Percentiles rank a stretch among this genome's conserved stretches.
Conservation (phyloP, 2,888 invertebrate genomes). For the Monoplex corrugatus region DNA sequence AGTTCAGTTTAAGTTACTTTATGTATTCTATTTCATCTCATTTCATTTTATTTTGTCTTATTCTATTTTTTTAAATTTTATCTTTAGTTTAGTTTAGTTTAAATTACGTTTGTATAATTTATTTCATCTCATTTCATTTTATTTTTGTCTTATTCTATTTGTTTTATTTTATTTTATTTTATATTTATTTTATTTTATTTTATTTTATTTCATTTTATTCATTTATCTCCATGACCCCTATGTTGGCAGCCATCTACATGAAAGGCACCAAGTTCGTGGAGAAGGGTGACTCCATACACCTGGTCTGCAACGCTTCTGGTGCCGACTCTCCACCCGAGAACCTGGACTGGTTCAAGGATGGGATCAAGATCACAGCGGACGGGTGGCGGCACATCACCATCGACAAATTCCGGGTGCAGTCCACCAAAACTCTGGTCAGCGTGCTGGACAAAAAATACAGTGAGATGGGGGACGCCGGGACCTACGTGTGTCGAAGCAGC, state of each 20-base stretch:
- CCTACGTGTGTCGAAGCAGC: conserved; percentile 71
- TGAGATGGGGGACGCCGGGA: conserved; percentile 68
- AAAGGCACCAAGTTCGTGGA: conserved; percentile 72
- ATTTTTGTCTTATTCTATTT: no score
- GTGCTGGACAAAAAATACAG: conserved; percentile 69
- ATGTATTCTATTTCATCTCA: no score
- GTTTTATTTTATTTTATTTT: no score
- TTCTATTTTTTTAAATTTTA: no score
- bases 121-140: no score
- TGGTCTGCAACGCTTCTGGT: conserved; percentile 73
- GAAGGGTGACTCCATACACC: conserved; percentile 66
- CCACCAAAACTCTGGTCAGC: conserved; percentile 69
- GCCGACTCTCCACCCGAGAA: conserved; percentile 68
- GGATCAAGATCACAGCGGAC: conserved; percentile 66
- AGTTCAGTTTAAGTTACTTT: no score
- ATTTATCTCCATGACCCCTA: no score
- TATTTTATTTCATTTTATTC: no score
- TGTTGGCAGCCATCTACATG: conserved; percentile 45
- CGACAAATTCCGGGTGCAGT: conserved; percentile 67
- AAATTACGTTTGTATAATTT: no score
- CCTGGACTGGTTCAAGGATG: conserved; percentile 72
- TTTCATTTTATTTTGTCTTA: no score
- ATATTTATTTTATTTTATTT: no score
- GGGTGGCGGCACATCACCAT: conserved; percentile 66
- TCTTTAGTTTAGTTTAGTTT: no score